phyloP scores from a whole-genome alignment of 1,140 invertebrate species.

The Hyphantria cunea region DNA sequence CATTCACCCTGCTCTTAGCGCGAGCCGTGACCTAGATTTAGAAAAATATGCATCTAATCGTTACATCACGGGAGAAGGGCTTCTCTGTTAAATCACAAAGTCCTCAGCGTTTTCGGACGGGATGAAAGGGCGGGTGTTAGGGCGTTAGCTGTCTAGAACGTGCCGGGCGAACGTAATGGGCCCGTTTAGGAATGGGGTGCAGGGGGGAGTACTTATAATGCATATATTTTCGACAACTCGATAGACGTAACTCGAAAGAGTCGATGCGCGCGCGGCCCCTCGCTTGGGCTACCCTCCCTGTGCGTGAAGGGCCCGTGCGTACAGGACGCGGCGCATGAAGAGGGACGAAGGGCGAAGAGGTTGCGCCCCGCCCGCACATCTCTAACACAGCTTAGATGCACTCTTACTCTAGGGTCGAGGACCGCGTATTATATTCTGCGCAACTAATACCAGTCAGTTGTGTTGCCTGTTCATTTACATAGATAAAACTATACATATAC shows the following conservation, averaged over 20 bases:
- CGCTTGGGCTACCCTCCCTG: conserved; percentile 43
- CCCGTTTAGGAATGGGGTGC: conserved; percentile 32
- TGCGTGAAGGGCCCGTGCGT: conserved; percentile 66
- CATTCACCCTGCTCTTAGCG: conserved; percentile 46
- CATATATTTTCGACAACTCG: conserved; percentile 68
- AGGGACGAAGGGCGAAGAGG: conserved; percentile 41
- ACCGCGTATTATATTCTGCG: conserved; percentile 39
- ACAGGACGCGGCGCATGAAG: conserved; percentile 63
- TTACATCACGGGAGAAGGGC: conserved; percentile 34
- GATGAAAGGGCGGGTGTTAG: conserved; percentile 39
- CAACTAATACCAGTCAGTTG: conserved; percentile 29
- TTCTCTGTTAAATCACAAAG: conserved; percentile 37
- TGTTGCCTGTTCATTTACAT: conserved; percentile 48
- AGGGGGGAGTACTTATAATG: conserved; percentile 65
- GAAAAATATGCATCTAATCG: conserved; percentile 29
- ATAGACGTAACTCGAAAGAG: conserved; percentile 48
- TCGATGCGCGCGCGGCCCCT: conserved; percentile 65
- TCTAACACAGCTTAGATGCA: conserved; percentile 59
- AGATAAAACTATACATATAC: conserved; percentile 35
- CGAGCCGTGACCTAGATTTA: conserved; percentile 54
- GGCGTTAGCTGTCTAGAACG: conserved; percentile 45
- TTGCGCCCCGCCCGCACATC: conserved; percentile 56
- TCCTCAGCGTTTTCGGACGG: conserved; percentile 12
- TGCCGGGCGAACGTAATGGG: conserved; percentile 45
- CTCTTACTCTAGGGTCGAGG: conserved; percentile 47